Conservation (phyloP, 2,888 invertebrate genomes). For the Oxycera nigricornis region DNA sequence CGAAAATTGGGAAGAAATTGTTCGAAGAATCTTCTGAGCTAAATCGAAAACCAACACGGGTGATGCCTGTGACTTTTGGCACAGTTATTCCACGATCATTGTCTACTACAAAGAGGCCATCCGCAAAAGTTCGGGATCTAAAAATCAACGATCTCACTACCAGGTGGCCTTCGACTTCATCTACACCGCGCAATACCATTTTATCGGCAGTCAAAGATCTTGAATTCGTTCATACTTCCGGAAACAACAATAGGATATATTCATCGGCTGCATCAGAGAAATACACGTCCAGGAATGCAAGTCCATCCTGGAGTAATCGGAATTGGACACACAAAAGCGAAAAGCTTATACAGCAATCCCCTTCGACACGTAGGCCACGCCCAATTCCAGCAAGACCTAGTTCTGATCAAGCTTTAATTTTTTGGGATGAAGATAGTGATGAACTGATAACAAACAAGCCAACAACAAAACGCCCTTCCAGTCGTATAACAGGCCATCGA, state of each 20-base stretch:
- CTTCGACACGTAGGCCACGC: neutral
- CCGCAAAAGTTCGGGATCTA: constrained; percentile 3
- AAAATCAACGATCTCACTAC: neutral
- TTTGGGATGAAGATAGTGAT: neutral
- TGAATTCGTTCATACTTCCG: too few species aligned
- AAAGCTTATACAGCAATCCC: neutral
- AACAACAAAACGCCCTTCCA: too few species aligned
- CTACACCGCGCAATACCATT: neutral
- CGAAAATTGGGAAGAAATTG: constrained; percentile 28
- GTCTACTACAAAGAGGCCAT: neutral
- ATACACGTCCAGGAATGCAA: neutral
- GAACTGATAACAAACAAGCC: neutral
- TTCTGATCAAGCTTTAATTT: neutral
- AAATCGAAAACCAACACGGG: neutral
- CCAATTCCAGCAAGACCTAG: neutral
- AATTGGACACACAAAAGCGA: too few species aligned
- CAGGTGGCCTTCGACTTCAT: neutral
- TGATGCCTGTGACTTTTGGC: neutral
- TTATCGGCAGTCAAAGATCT: neutral
- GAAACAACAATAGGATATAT: neutral
- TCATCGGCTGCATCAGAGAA: neutral
- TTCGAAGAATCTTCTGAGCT: too few species aligned
- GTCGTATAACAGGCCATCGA: too few species aligned
- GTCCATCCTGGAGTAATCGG: constrained; percentile 21
- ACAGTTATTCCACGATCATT: neutral